These are phyloP conservation scores for Zootoca vivipara DNA, from an alignment of 2,113 vertebrate species.

Conservation along the genomic window DNA sequence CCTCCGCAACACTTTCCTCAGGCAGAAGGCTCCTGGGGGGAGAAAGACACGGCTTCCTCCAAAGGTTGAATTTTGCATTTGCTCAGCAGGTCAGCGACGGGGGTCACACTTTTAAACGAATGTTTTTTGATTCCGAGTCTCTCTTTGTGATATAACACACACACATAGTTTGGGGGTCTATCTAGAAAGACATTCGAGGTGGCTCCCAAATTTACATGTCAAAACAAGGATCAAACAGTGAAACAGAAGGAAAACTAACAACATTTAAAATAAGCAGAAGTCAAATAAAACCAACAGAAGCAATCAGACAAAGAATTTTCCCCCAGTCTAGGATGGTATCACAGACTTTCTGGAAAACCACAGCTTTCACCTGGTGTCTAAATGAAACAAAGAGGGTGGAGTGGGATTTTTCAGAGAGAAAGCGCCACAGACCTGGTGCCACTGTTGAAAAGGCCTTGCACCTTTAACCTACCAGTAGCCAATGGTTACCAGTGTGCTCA, in stretches of 20 bases:
- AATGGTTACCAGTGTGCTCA: no score
- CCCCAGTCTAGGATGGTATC: neutral
- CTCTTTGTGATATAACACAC: neutral
- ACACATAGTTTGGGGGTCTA: neutral
- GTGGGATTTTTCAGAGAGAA: neutral
- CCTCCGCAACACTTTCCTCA: constrained; percentile 48
- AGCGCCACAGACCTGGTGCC: neutral
- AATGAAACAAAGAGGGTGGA: neutral
- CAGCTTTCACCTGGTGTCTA: neutral
- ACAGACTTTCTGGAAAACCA: neutral
- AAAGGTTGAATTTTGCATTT: constrained; percentile 40
- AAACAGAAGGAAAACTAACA: neutral
- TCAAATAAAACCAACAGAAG: neutral
- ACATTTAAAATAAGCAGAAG: neutral
- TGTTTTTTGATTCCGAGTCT: constrained; percentile 47
- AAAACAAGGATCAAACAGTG: neutral
- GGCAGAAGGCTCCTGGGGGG: constrained; percentile 36
- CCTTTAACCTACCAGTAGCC: neutral
- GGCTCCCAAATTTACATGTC: neutral
- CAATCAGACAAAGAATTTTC: neutral
- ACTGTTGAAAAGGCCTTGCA: neutral
- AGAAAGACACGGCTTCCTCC: constrained; percentile 49
- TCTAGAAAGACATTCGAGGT: neutral
- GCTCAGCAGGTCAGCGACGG: constrained; percentile 51
- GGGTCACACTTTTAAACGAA: constrained; percentile 41